Evolutionary conservation across 2,888 invertebrate genomes (phyloP).

Genomic region (Epistrophella euchroma): DNA sequence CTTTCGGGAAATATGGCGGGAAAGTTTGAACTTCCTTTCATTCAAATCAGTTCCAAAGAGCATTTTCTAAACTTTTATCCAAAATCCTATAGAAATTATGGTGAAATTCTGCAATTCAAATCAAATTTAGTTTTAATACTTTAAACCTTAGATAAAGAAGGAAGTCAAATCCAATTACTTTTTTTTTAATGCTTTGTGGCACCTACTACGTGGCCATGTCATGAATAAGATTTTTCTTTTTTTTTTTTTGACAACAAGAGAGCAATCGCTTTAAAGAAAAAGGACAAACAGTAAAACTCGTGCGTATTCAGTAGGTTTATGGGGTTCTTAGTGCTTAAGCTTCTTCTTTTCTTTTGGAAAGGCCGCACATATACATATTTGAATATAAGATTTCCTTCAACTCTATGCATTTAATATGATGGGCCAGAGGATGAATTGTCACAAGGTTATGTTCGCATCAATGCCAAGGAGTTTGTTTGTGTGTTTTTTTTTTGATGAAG

Average conservation of each 20-base stretch:
- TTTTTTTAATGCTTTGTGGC: constrained; percentile 19
- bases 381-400: background rate
- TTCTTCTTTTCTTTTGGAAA: constrained; percentile 1
- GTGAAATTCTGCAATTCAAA: background rate
- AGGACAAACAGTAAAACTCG: constrained; percentile 12
- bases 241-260: background rate
- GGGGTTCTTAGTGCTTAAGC: constrained; percentile 9
- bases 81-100: background rate
- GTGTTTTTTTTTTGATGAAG: background rate
- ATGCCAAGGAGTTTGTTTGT: background rate
- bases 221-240: constrained; percentile 10
- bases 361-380: background rate
- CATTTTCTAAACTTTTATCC: no score
- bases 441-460: constrained; percentile 24
- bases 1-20: no score
- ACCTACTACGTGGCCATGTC: constrained; percentile 30
- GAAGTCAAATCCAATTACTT: constrained; percentile 33
- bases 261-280: background rate
- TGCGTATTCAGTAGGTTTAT: background rate
- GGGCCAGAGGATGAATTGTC: constrained; percentile 44
- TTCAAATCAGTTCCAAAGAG: no score
- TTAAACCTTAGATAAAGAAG: background rate
- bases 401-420: constrained; percentile 52
- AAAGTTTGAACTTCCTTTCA: no score
- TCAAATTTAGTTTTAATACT: constrained; percentile 17